Evolutionary conservation across 1,140 invertebrate species (phyloP).

Genomic region (Diachasmimorpha longicaudata): DNA sequence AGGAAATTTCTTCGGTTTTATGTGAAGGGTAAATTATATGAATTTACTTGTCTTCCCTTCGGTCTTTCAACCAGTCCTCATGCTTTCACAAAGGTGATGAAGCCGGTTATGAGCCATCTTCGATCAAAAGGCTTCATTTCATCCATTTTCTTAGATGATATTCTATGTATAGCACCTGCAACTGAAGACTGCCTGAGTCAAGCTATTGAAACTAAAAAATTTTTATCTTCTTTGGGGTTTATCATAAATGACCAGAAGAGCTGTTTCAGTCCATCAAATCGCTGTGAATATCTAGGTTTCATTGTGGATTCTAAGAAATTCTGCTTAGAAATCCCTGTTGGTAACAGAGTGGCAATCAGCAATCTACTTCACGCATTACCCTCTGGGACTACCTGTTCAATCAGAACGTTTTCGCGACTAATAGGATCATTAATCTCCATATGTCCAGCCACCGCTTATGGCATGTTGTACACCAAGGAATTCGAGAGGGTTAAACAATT

Average conservation of each 20-base stretch:
- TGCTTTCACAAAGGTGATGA: slow-evolving; percentile 35
- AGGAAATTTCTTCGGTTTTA: slow-evolving; percentile 35
- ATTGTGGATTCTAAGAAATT: too few relatives aligned
- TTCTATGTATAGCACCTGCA: neutral
- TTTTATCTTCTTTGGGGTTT: too few relatives aligned
- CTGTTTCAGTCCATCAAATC: too few relatives aligned
- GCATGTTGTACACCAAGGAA: neutral
- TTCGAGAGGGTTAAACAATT: neutral
- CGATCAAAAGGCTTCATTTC: neutral
- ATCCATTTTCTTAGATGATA: slow-evolving; percentile 3
- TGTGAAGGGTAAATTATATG: slow-evolving; percentile 25
- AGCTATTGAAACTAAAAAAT: too few relatives aligned
- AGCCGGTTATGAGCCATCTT: slow-evolving; percentile 12
- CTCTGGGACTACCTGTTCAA: neutral
- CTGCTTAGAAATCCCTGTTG: too few relatives aligned
- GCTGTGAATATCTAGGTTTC: too few relatives aligned
- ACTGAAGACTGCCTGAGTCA: neutral
- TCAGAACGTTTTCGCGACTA: neutral
- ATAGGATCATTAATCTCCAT: too few relatives aligned
- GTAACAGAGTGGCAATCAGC: too few relatives aligned
- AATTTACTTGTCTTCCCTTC: slow-evolving; percentile 33
- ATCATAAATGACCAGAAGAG: too few relatives aligned
- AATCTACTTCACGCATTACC: too few relatives aligned
- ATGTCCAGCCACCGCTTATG: neutral
- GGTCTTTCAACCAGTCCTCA: slow-evolving; percentile 31